Evolutionary conservation across 2,888 invertebrate genomes (phyloP), one percentile per base, ranked within the genome.

Genomic region (Physocephala rufipes): DNA sequence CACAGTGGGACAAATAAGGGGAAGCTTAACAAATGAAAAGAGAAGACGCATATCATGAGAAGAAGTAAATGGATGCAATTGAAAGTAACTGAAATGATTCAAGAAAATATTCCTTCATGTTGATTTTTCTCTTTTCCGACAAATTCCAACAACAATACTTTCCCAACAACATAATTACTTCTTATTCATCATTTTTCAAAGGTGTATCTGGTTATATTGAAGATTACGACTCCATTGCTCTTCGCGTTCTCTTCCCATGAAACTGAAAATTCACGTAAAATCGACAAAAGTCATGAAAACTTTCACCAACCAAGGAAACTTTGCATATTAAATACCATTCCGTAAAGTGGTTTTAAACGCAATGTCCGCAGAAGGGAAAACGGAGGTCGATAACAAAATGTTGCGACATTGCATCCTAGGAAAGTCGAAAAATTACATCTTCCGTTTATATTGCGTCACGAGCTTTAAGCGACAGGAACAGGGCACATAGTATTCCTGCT

Each of bases 251-350:
- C n/a, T n/a, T n/a, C n/a, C n/a, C n/a, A n/a, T n/a, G n/a, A n/a
- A n/a, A n/a, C n/a, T n/a, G 24, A 58, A 19, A 4, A 30, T n/a
- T 13, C 62, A 28, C 61, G 51, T 68, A 68, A 68, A 68, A 68
- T 61, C 68, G 61, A 68, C 68, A 68, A 68, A 68, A 68, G 61
- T 68, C 68, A 68, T 68, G 68, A 68, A 68, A 68, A 61, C n/a
- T 21, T 61, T 61, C 61, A 61, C 61, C 68, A 73, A 74, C 73
- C 58, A 30, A 63, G 30, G 71, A 73, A 76, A 61, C 74, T 77
- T 76, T 74, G 74, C 74, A 76, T 76, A 74, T 71, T 74, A 74
- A 74, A 76, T 76, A 74, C 70, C 73, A 76, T 74, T 67, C 47
- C 53, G 47, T 70, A 70, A 76, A 76, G 71, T 75, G 74, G 66